phyloP scores from a whole-genome alignment of 2,113 vertebrate genomes.

The Paratilapia polleni region DNA sequence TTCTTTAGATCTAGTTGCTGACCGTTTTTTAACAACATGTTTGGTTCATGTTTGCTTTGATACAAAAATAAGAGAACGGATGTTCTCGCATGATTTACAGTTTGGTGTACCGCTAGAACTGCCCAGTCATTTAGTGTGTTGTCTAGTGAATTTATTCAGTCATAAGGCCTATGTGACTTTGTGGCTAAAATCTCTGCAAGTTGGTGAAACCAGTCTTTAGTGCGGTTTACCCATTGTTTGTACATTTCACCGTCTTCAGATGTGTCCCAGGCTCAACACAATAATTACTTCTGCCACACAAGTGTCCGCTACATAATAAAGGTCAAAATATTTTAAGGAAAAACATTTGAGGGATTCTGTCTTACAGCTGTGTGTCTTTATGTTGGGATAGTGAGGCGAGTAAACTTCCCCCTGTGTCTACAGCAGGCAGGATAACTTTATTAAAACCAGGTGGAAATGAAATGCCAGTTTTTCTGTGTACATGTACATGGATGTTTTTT shows the following conservation, averaged over 20 bases:
- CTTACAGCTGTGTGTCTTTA: slow-evolving; percentile 30
- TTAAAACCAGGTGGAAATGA: slow-evolving; percentile 63
- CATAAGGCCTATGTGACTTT: no score
- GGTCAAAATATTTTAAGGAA: neutral
- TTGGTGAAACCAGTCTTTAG: neutral
- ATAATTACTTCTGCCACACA: neutral
- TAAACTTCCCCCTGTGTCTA: slow-evolving; percentile 20
- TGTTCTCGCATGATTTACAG: no score
- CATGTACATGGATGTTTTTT: slow-evolving; percentile 3
- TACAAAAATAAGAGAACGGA: no score
- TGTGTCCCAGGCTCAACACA: neutral
- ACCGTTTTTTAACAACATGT: no score
- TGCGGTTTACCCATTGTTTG: neutral
- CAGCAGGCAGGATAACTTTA: slow-evolving; percentile 56
- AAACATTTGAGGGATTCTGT: slow-evolving; percentile 4
- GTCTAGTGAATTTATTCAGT: no score
- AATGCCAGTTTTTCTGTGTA: slow-evolving; percentile 12
- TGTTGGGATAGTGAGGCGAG: slow-evolving; percentile 13
- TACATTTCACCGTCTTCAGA: neutral
- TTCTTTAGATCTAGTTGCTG: no score
- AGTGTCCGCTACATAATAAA: neutral
- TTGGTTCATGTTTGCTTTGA: no score
- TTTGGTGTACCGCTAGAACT: no score
- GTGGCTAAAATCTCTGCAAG: no score
- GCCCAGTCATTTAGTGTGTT: no score